A percentile compares a stretch with the other conserved stretches of the same genome.
Conservation (phyloP, 2,113 vertebrate species). For the Varanus salvator region DNA sequence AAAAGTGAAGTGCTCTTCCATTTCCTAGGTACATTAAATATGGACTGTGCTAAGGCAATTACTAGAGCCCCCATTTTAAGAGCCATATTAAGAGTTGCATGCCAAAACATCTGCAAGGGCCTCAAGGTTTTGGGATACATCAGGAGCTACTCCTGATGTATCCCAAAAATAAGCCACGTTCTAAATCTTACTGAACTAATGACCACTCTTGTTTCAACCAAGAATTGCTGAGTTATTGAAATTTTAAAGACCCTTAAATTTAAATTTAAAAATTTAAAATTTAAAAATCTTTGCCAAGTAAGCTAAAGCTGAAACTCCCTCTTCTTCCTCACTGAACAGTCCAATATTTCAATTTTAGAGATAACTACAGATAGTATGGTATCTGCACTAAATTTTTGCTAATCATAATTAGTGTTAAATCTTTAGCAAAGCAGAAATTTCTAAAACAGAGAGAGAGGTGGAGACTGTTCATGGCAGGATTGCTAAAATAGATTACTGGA, state of each 20-base stretch:
- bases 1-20: background rate
- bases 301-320: background rate
- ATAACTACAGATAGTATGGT: background rate
- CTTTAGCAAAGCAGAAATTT: background rate
- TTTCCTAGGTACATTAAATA: background rate
- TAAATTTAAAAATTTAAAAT: background rate
- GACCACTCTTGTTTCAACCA: background rate
- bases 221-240: background rate
- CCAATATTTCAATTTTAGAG: background rate
- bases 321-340: background rate
- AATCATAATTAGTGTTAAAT: background rate
- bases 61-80: no score
- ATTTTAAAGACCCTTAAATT: background rate
- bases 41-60: background rate
- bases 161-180: background rate
- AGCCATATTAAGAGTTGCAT: no score
- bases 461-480: background rate
- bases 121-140: no score
- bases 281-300: background rate
- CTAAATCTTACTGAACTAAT: background rate
- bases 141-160: background rate
- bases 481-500: no score
- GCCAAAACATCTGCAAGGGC: no score
- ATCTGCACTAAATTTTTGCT: background rate
- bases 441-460: background rate